A percentile compares a stretch with the other conserved stretches of the same genome.
These are phyloP conservation scores for Lepidurus packardi DNA, from an alignment of 1,140 invertebrate genomes.

Conservation along the genomic window DNA sequence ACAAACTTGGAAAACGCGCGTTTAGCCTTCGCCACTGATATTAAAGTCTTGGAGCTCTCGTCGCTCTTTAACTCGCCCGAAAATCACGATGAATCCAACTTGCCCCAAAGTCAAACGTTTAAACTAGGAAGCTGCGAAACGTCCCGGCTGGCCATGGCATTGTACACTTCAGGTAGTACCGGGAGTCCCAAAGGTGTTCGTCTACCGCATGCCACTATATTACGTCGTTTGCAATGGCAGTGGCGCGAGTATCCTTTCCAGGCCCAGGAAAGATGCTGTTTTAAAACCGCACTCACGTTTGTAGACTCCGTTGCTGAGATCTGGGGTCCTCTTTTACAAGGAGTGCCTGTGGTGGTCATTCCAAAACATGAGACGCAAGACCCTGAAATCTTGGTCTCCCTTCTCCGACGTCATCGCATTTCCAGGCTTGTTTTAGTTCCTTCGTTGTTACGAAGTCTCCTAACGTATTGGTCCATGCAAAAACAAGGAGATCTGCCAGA, in stretches of 20 bases:
- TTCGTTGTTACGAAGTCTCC: constrained; percentile 67
- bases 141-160: constrained; percentile 58
- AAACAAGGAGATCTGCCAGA: constrained; percentile 45
- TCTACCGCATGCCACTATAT: constrained; percentile 66
- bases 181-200: constrained; percentile 88
- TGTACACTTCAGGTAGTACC: constrained; percentile 90
- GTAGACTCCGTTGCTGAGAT: constrained; percentile 81
- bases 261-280: constrained; percentile 61
- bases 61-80: not conserved
- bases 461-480: constrained; percentile 57
- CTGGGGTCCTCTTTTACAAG: constrained; percentile 72
- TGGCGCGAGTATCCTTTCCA: constrained; percentile 68
- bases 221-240: constrained; percentile 78
- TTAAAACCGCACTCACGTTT: constrained; percentile 82
- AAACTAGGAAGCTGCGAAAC: constrained; percentile 9
- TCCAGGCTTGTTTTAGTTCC: constrained; percentile 73
- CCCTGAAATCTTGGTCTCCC: constrained; percentile 61
- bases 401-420: constrained; percentile 63
- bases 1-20: not conserved
- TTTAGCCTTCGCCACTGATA: not conserved
- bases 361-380: constrained; percentile 64
- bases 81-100: not conserved
- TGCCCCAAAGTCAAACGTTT: constrained; percentile 23
- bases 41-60: constrained; percentile 26
- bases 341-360: constrained; percentile 60